A percentile compares a stretch with the other conserved stretches of the same genome.
Evolutionary conservation across 1,140 invertebrate genomes (phyloP).

Genomic region (Formica exsecta): DNA sequence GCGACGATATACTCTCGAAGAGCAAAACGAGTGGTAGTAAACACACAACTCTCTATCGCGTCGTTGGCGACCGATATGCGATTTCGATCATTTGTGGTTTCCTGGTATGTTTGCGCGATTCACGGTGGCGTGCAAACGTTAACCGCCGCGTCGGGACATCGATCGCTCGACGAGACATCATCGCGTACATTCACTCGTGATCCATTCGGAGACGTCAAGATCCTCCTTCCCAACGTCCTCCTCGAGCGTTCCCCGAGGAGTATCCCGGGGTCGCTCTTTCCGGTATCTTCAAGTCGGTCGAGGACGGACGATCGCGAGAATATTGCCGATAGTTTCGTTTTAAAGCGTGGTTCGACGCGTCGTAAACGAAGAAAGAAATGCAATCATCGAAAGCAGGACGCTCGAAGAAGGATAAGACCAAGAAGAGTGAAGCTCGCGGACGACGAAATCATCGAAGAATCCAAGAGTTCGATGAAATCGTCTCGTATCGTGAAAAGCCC

Average conservation of each 20-base stretch:
- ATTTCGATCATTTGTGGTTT: not conserved
- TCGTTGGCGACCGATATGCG: slow-evolving; percentile 17
- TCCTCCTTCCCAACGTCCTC: not conserved
- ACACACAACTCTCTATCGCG: not conserved
- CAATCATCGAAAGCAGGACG: too few species aligned
- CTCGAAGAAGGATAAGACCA: too few species aligned
- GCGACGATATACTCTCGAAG: not conserved
- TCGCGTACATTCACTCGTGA: not conserved
- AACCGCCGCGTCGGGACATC: not conserved
- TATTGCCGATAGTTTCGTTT: not conserved
- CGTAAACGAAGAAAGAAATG: too few species aligned
- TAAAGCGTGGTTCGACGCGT: too few species aligned
- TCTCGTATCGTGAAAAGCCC: too few species aligned
- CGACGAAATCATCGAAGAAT: not conserved
- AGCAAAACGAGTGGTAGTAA: not conserved
- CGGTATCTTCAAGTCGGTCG: not conserved
- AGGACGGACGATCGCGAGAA: too few species aligned
- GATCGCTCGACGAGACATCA: slow-evolving; percentile 12
- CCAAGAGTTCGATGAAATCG: not conserved
- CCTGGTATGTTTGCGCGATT: slow-evolving; percentile 18
- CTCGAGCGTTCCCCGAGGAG: not conserved
- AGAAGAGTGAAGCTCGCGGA: too few species aligned
- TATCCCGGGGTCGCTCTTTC: not conserved
- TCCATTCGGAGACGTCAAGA: not conserved
- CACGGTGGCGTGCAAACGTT: not conserved